phyloP scores from a whole-genome alignment of 2,113 vertebrate species.

The Tapirus terrestris region DNA sequence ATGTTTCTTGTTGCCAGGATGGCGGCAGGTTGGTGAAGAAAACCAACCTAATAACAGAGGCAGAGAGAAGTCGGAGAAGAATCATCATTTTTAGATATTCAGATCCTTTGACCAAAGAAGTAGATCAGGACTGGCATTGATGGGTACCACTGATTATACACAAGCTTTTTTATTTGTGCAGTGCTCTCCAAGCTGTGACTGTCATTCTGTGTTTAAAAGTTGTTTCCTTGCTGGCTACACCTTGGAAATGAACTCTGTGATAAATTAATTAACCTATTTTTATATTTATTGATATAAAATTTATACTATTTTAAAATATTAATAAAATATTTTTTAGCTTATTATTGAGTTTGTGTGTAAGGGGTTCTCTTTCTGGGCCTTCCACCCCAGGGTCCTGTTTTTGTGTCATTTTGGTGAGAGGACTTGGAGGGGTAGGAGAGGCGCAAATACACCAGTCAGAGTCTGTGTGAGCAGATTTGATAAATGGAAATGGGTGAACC shows the following conservation, averaged over 20 bases:
- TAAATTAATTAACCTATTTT: neutral
- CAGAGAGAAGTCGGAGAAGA: constrained; percentile 17
- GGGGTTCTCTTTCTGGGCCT: neutral
- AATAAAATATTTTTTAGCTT: neutral
- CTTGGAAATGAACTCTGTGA: neutral
- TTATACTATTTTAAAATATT: neutral
- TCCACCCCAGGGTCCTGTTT: neutral
- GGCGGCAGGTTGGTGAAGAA: neutral
- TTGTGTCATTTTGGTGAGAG: neutral
- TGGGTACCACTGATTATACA: neutral
- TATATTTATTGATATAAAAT: neutral
- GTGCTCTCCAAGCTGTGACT: neutral
- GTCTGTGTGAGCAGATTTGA: neutral
- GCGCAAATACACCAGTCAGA: neutral
- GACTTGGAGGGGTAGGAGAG: neutral
- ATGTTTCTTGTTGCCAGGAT: neutral
- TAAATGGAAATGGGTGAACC: neutral
- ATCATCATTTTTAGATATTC: neutral
- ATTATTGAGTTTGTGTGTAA: neutral
- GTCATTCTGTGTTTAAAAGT: neutral
- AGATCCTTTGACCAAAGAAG: neutral
- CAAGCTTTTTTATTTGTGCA: neutral
- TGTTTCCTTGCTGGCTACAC: neutral
- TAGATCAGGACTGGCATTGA: neutral
- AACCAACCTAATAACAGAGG: neutral